Base-by-base conservation (phyloP, 2,888 invertebrate species). In the Cataglyphis albicans region DNA sequence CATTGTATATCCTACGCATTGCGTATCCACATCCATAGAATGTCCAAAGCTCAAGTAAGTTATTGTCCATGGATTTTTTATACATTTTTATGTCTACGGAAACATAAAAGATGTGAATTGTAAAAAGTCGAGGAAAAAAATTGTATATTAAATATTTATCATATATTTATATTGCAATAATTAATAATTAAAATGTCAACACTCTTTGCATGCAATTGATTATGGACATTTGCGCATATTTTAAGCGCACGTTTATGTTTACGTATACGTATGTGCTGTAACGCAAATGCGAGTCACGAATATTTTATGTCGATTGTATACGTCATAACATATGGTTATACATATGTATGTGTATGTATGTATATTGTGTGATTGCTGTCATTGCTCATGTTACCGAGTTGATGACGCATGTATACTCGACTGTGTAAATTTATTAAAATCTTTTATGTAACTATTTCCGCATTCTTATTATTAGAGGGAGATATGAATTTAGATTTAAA, bases 401-500 rank as follows among this genome's bases (percentile, higher is more conserved):
- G 72, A 48, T 32, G 21, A 35, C 48, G 32, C 21, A 44, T 59
- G 59, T 72, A 25, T 25, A 59, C 32, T 70, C 35, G 74, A 38
- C 55, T 21, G 32, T 64, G 83, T 86, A 70, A 84, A 91, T 91
- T 88, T 88, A 81, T 87, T 87, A 90, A 81, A 84, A 84, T 76
- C 65, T 48, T 29, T 44, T 59, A 1, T 84, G n/a, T 38, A 61
- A 64, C 67, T 52, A 81, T 44, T 81, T 86, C 83, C 80, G 84
- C 86, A 86, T 88, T 87, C 86, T 78, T 63, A 72, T 74, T 89
- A 82, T 88, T 25, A 25, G 84, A 81, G 90, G 88, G 88, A 85
- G 78, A 73, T 86, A 89, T 90, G 88, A 90, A 91, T 89, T 88
- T 89, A 89, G 87, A 91, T 89, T 88, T 83, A 84, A 74, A 61